Conservation (phyloP, 2,797 vertebrate species). For the Hoplostethus mediterraneus region DNA sequence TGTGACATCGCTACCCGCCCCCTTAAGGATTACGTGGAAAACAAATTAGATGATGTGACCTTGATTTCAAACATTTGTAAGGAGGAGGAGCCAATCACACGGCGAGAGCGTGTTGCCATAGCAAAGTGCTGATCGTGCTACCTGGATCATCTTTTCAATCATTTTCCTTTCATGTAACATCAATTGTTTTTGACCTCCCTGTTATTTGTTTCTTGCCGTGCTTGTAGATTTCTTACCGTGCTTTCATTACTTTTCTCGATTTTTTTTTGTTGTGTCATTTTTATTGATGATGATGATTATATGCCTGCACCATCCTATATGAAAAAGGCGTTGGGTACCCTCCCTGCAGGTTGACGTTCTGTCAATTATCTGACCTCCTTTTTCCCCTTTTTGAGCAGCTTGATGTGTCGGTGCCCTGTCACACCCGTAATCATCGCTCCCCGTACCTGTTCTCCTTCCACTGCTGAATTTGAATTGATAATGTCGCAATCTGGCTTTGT, state of each 20-base stretch:
- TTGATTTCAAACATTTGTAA: not conserved
- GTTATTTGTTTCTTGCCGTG: too few species aligned
- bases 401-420: not conserved
- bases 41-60: slow-evolving; percentile 7
- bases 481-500: slow-evolving; percentile 55
- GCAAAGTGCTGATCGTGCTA: not conserved
- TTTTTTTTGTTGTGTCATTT: too few species aligned
- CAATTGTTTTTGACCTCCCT: too few species aligned
- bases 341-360: not conserved
- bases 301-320: not conserved
- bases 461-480: slow-evolving; percentile 56
- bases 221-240: too few species aligned
- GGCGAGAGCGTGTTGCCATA: not conserved
- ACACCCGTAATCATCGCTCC: slow-evolving; percentile 11
- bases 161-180: not conserved
- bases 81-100: not conserved
- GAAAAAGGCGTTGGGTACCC: too few species aligned
- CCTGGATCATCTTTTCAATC: too few species aligned
- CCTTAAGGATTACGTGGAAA: not conserved
- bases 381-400: not conserved
- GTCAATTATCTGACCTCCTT: slow-evolving; percentile 14
- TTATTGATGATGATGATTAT: too few species aligned
- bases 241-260: too few species aligned
- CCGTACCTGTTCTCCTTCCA: not conserved
- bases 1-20: not conserved